Evolutionary conservation across 1,140 invertebrate genomes (phyloP).

Genomic region (Cepaea nemoralis): DNA sequence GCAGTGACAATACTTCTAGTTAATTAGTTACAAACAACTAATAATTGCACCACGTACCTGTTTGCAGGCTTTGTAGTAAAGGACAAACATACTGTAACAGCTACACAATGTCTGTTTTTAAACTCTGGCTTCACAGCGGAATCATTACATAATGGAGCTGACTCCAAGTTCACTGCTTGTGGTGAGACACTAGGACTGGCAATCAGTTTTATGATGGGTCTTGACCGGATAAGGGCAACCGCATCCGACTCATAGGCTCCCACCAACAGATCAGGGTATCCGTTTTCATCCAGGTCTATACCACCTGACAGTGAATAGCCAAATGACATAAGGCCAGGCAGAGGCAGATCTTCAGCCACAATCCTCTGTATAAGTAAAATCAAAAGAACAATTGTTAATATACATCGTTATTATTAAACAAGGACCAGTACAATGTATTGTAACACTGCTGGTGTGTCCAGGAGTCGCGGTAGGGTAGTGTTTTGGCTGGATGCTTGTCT

Average conservation of each 20-base stretch:
- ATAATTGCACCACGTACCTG: too few relatives aligned
- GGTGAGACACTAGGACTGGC: slow-evolving; percentile 46
- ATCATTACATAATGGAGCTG: slow-evolving; percentile 31
- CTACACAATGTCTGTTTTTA: slow-evolving; percentile 26
- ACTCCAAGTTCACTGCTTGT: slow-evolving; percentile 46
- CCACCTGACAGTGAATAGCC: slow-evolving; percentile 65
- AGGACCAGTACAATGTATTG: too few relatives aligned
- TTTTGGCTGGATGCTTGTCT: too few relatives aligned
- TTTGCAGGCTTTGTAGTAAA: slow-evolving; percentile 55
- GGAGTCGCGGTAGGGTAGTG: too few relatives aligned
- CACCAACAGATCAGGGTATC: slow-evolving; percentile 68
- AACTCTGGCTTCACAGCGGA: slow-evolving; percentile 25
- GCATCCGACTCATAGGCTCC: slow-evolving; percentile 63
- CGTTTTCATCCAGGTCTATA: slow-evolving; percentile 65
- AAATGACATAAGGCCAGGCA: slow-evolving; percentile 51
- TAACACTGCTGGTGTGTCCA: too few relatives aligned
- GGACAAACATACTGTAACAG: slow-evolving; percentile 41
- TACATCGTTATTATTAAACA: too few relatives aligned
- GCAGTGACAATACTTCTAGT: too few relatives aligned
- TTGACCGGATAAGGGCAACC: slow-evolving; percentile 76
- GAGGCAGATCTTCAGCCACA: slow-evolving; percentile 52
- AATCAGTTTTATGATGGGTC: slow-evolving; percentile 79
- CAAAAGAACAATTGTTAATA: too few relatives aligned
- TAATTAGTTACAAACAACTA: too few relatives aligned
- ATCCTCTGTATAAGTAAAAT: slow-evolving; percentile 55